Conservation (phyloP, 2,888 invertebrate species). For the Petrolisthes cinctipes region DNA sequence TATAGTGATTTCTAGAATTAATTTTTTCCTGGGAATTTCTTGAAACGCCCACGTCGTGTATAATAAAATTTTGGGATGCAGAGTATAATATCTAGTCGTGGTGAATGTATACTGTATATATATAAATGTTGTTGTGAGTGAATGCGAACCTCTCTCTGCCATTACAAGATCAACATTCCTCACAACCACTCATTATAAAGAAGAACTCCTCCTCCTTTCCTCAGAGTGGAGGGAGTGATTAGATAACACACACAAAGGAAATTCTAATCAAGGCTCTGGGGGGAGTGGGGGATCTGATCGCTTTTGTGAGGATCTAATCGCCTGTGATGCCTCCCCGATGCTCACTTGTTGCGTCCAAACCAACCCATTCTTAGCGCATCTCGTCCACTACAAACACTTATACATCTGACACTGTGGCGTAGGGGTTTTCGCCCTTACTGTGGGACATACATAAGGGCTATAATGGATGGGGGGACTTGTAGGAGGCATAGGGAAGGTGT, state of each 20-base stretch:
- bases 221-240: constrained; percentile 51
- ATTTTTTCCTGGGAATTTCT: no score
- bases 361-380: constrained; percentile 50
- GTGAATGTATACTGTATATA: neutral
- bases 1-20: no score
- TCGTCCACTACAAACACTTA: constrained; percentile 31
- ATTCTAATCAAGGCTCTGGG: constrained; percentile 49
- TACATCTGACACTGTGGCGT: neutral
- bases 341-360: constrained; percentile 56
- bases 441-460: neutral
- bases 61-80: no score
- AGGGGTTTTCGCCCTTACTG: neutral
- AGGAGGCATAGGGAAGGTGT: constrained; percentile 22
- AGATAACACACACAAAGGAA: constrained; percentile 52
- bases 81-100: no score
- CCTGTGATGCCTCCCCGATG: constrained; percentile 59
- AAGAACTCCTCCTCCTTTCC: constrained; percentile 52
- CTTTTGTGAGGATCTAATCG: constrained; percentile 59
- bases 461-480: neutral
- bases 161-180: constrained; percentile 57
- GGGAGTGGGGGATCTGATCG: constrained; percentile 44
- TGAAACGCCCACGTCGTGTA: no score
- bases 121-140: neutral
- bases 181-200: constrained; percentile 47
- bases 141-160: constrained; percentile 27